A percentile compares a stretch with the other conserved stretches of the same genome.
These are phyloP conservation scores for Cryptophagus acutangulus DNA, from an alignment of 2,888 invertebrate species.

Conservation along the genomic window DNA sequence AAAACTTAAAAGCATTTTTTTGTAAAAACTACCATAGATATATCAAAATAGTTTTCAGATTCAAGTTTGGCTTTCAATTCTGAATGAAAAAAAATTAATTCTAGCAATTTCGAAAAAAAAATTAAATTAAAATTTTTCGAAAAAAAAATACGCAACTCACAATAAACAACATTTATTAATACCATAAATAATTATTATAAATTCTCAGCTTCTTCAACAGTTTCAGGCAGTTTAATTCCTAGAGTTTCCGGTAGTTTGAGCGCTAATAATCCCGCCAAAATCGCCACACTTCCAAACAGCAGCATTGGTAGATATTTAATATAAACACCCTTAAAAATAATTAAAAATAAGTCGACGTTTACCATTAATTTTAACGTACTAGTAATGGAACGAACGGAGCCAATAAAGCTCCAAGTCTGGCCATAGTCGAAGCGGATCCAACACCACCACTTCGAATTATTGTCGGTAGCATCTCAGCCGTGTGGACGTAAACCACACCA, in stretches of 20 bases:
- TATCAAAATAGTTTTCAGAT: no score
- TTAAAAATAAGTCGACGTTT: constrained; percentile 4
- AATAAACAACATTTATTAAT: not conserved
- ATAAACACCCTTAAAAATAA: constrained; percentile 48
- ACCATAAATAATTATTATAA: no score
- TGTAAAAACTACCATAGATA: no score
- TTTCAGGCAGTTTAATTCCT: constrained; percentile 58
- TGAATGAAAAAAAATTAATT: no score
- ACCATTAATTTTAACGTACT: constrained; percentile 38
- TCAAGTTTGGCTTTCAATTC: no score
- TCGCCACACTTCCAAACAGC: constrained; percentile 52
- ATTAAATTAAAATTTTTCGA: no score
- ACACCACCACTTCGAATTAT: constrained; percentile 56
- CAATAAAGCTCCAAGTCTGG: constrained; percentile 56
- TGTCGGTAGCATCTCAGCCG: constrained; percentile 54
- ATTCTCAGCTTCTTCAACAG: constrained; percentile 50
- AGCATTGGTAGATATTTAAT: constrained; percentile 45
- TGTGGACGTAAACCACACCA: constrained; percentile 59
- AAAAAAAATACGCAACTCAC: not conserved
- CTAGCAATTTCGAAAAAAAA: no score
- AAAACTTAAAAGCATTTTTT: no score
- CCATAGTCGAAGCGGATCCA: constrained; percentile 56
- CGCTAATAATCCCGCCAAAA: constrained; percentile 51
- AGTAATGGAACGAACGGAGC: constrained; percentile 59
- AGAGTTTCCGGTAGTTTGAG: constrained; percentile 61